Evolutionary conservation across 2,113 vertebrate species (phyloP).

Genomic region (Meleagris gallopavo): DNA sequence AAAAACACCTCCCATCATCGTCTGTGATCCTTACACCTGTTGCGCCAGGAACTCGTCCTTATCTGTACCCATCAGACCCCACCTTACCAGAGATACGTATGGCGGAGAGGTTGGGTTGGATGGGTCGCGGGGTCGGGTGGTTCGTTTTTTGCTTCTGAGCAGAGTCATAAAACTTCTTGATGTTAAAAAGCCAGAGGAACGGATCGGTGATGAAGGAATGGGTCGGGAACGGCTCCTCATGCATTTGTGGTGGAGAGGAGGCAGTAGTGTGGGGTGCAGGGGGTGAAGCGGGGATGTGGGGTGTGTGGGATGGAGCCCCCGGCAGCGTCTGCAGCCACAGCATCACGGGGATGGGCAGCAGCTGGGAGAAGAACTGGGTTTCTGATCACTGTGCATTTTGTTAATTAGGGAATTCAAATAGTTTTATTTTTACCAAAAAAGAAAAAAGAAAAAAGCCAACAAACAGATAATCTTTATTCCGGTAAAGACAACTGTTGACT

Average conservation of each 20-base stretch:
- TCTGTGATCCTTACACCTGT: slow-evolving; percentile 38
- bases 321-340: slow-evolving; percentile 58
- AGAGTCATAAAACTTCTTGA: slow-evolving; percentile 16
- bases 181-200: slow-evolving; percentile 28
- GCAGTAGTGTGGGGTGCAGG: not conserved
- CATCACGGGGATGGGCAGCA: slow-evolving; percentile 59
- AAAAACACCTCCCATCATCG: slow-evolving; percentile 36
- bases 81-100: slow-evolving; percentile 36
- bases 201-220: slow-evolving; percentile 26
- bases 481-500: slow-evolving; percentile 74
- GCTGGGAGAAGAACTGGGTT: slow-evolving; percentile 69
- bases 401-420: slow-evolving; percentile 78
- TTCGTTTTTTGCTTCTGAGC: slow-evolving; percentile 9
- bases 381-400: slow-evolving; percentile 86
- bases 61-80: slow-evolving; percentile 33
- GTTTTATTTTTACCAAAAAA: slow-evolving; percentile 80
- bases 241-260: not conserved
- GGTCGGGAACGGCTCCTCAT: not conserved
- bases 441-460: slow-evolving; percentile 10
- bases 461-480: slow-evolving; percentile 70
- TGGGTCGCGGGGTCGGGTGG: too few species aligned
- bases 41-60: slow-evolving; percentile 57
- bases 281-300: not conserved
- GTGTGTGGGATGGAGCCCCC: not conserved
- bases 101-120: not conserved